Base-by-base conservation (phyloP, 2,888 invertebrate species). In the Agrilus cyanescens region DNA sequence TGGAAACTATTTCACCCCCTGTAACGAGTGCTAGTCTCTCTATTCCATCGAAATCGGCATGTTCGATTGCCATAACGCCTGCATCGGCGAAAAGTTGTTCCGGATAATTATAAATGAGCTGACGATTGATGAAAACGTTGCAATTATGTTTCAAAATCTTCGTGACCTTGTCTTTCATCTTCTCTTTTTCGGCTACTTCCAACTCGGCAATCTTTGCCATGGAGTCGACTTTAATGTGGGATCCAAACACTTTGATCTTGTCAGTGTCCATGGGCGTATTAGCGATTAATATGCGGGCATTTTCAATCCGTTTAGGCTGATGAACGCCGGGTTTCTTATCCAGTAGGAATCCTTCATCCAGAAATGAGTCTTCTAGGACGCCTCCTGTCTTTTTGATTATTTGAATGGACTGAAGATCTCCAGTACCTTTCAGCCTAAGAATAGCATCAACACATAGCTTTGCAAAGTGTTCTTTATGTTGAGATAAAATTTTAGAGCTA, bases 211-310 rank as follows among this genome's bases (percentile, higher is more conserved):
- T 91, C 68, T 97, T 89, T 0, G 89, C 82, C 79, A 90, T 82
- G 0, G 90, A 90, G 63, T 90, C 89, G 0, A 89, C 90, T 59
- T 88, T 84, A 51, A 90, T 94, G 50, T 91, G 83, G 33, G 95
- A 95, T 35, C 97, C 97, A 69, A 98, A 98, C 15, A 98, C 83
- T 74, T 98, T 97, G 53, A 98, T 95, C 71, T 99, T 99, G 63
- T 99, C 98, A 0, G 96, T 93, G 70, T 99, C 98, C 98, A 99
- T 99, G 0, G 98, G 94, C 8, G 98, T 99, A 66, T 99, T 99
- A 10, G 97, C 97, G 57, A 99, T 91, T 16, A 99, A 77, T 60
- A 99, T 96, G 61, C 82, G 86, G 2, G 96, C 96, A 60, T 99
- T 95, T 61, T 94, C 91, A 52, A 99, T 73, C 53, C 82, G 76